Percentiles rank a stretch among this genome's conserved stretches.
Conservation (phyloP, 2,888 invertebrate genomes). For the Urechis unicinctus region DNA sequence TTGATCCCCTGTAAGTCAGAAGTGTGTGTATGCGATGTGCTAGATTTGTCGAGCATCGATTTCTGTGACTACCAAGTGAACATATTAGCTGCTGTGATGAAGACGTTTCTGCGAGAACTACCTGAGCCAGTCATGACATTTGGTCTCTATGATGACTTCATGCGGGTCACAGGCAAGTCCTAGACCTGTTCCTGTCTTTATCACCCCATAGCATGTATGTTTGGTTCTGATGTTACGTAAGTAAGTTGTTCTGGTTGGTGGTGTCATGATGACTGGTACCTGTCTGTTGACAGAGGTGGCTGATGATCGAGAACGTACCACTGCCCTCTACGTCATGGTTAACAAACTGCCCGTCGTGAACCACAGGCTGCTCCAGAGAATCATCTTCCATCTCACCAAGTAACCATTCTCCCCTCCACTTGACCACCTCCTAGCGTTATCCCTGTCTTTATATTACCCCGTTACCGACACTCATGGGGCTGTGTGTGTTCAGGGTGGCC, state of each 20-base stretch:
- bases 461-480: not conserved
- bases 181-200: too few species aligned
- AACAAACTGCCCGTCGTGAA: slow-evolving; percentile 84
- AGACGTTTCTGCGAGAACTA: slow-evolving; percentile 82
- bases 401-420: slow-evolving; percentile 31
- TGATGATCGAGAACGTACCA: slow-evolving; percentile 73
- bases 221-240: not conserved
- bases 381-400: slow-evolving; percentile 84
- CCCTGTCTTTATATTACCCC: not conserved
- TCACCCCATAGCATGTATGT: too few species aligned
- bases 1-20: not conserved
- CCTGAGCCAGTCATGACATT: slow-evolving; percentile 87
- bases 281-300: slow-evolving; percentile 59
- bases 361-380: slow-evolving; percentile 81
- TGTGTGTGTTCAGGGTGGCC: slow-evolving; percentile 61
- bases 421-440: not conserved
- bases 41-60: slow-evolving; percentile 59
- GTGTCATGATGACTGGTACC: not conserved
- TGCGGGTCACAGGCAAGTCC: slow-evolving; percentile 65
- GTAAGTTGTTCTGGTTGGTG: not conserved
- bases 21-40: not conserved
- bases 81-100: slow-evolving; percentile 81
- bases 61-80: slow-evolving; percentile 76
- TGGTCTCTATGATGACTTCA: slow-evolving; percentile 89
- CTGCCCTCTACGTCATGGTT: slow-evolving; percentile 77